Percentiles rank a stretch among this genome's conserved stretches.
Evolutionary conservation across 1,140 invertebrate species (phyloP).

Genomic region (Drosophila neocordata): DNA sequence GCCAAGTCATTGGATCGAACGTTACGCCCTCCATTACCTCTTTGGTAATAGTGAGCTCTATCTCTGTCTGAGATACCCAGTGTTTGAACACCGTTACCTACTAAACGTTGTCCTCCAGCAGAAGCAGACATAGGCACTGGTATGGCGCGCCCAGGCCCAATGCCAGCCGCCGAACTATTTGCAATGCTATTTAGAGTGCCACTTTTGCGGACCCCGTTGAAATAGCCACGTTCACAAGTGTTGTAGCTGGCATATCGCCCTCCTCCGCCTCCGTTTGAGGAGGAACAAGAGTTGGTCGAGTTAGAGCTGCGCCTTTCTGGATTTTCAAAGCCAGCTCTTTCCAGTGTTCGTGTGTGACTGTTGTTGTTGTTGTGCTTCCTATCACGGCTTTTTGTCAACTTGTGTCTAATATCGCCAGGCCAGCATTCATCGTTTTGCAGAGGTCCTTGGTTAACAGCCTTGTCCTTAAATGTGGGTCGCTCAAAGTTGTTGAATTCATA

Average conservation of each 20-base stretch:
- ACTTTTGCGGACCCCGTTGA: constrained; percentile 74
- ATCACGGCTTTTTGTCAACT: constrained; percentile 43
- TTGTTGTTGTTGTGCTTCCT: constrained; percentile 32
- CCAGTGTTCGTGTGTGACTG: constrained; percentile 33
- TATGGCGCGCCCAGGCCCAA: constrained; percentile 29
- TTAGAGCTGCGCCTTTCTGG: constrained; percentile 73
- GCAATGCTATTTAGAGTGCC: constrained; percentile 74
- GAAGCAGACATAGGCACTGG: constrained; percentile 18
- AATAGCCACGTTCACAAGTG: constrained; percentile 67
- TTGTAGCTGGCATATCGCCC: constrained; percentile 67
- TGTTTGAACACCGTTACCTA: constrained; percentile 45
- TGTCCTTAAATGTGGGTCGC: constrained; percentile 66
- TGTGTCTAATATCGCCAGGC: constrained; percentile 32
- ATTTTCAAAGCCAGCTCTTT: constrained; percentile 59
- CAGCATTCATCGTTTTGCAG: constrained; percentile 51
- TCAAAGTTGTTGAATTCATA: constrained; percentile 82
- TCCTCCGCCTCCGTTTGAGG: constrained; percentile 39
- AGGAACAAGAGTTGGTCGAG: constrained; percentile 73
- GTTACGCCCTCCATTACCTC: constrained; percentile 18
- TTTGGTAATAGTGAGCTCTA: constrained; percentile 37
- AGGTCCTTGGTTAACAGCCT: constrained; percentile 17
- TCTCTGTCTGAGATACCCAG: constrained; percentile 36
- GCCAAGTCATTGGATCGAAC: constrained; percentile 16
- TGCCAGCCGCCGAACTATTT: constrained; percentile 19
- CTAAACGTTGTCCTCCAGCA: constrained; percentile 24